Percentiles rank a stretch among this genome's conserved stretches.
Evolutionary conservation across 2,888 invertebrate species (phyloP).

Genomic region (Agonopterix heracliana): DNA sequence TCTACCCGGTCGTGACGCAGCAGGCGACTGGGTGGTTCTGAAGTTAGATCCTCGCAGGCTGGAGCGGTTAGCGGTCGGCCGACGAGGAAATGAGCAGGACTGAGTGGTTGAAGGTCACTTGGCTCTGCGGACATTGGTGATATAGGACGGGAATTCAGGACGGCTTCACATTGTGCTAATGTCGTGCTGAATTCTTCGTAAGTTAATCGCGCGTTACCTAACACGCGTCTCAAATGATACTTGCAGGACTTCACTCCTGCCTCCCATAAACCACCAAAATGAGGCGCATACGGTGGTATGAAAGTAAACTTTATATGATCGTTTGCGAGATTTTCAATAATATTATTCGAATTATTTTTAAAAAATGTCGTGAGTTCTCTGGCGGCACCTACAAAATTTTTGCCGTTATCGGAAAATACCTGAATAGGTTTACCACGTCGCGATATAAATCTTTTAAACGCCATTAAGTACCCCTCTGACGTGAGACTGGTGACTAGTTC

Average conservation of each 20-base stretch:
- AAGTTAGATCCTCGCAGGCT: background rate
- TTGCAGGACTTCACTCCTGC: slow-evolving; percentile 8
- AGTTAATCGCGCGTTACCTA: slow-evolving; percentile 3
- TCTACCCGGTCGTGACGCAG: slow-evolving; percentile 5
- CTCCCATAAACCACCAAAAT: slow-evolving; percentile 13
- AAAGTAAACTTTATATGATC: slow-evolving; percentile 8
- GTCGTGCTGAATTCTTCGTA: background rate
- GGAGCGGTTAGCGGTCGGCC: slow-evolving; percentile 2
- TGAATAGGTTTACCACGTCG: slow-evolving; percentile 18
- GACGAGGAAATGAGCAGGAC: background rate
- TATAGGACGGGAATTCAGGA: background rate
- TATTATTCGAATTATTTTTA: background rate
- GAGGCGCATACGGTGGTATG: slow-evolving; percentile 13
- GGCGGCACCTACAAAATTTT: slow-evolving; percentile 14
- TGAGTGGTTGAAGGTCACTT: background rate
- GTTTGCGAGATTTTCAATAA: slow-evolving; percentile 6
- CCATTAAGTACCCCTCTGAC: slow-evolving; percentile 14
- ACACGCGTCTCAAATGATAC: slow-evolving; percentile 3
- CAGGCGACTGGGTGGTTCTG: background rate
- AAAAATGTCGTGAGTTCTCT: slow-evolving; percentile 16
- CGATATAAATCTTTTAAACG: slow-evolving; percentile 19
- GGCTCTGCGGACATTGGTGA: background rate
- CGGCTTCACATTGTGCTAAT: slow-evolving; percentile 1
- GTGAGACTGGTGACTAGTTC: slow-evolving; percentile 17
- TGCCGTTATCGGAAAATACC: slow-evolving; percentile 21